Evolutionary conservation across 1,140 invertebrate species (phyloP), one percentile per base, ranked within the genome.

Genomic region (Lutraria rhynchaena): DNA sequence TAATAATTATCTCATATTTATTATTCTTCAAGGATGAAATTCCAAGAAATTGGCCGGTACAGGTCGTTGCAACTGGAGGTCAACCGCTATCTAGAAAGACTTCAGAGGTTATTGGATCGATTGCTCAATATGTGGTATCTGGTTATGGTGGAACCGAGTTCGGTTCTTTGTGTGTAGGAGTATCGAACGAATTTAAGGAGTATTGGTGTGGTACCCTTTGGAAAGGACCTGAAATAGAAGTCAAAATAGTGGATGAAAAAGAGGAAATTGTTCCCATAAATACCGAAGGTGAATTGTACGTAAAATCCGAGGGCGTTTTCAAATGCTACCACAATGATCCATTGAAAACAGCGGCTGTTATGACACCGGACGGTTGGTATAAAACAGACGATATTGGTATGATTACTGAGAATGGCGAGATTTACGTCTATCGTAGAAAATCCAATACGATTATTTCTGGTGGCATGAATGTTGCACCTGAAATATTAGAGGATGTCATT

Each of bases 281-380:
- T 24, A 73, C 46, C 37, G 9, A 33, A 3, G 82, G 82, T 24
- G 65, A 83, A 27, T n/a, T 83, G 4, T 53, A 58, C 19, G 57
- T 81, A 11, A 33, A 33, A n/a, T 17, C 22, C 17, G 7, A 49
- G 0, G 71, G 35, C n/a, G 37, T 91, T 31, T 91, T 93, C 81
- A 87, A 89, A 76, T 96, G 96, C 0, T 99, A 99, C 92, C 98
- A 87, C 77, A 90, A 89, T 81, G 86, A 92, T 70, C 87, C 88
- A 19, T 91, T 91, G 63, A 87, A 90, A 65, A 93, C 92, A 4
- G 83, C 81, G 33, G 88, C 92, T 61, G 85, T 83, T 3, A 51
- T 93, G 13, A 92, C 93, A 55, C 53, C 67, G 0, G 92, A 93
- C 61, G 93, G 92, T 0, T 93, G 90, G 91, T 83, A 92, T 22